A percentile compares a stretch with the other conserved stretches of the same genome.
phyloP scores from a whole-genome alignment of 2,888 invertebrate species.

The Lycocerus yunnanus region DNA sequence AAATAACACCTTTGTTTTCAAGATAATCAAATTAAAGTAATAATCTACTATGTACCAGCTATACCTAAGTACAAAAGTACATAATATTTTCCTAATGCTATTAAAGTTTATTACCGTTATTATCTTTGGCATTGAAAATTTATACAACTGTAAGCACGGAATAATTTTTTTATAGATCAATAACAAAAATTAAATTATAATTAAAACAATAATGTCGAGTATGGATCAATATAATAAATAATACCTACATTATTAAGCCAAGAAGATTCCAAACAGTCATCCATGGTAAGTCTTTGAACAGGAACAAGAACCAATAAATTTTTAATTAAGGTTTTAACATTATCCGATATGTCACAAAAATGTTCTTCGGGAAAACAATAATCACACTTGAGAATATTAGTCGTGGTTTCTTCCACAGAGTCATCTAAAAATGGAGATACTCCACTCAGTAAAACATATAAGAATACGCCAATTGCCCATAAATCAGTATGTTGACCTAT shows the following conservation, averaged over 20 bases:
- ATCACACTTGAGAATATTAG: constrained; percentile 81
- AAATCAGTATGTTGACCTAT: constrained; percentile 77
- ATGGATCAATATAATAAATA: neutral
- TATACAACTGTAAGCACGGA: neutral
- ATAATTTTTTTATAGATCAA: neutral
- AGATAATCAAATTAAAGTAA: neutral
- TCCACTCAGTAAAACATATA: constrained; percentile 78
- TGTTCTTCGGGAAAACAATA: constrained; percentile 83
- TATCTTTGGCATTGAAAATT: neutral
- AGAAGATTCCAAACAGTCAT: constrained; percentile 53
- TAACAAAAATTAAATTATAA: neutral
- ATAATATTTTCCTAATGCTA: neutral
- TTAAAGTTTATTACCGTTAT: neutral
- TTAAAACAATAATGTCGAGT: neutral
- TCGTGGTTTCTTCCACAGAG: constrained; percentile 81
- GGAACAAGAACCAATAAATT: constrained; percentile 66
- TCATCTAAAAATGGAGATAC: constrained; percentile 86
- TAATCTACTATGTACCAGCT: neutral
- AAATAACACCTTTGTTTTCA: neutral
- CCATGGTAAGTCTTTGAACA: constrained; percentile 58
- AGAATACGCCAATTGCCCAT: constrained; percentile 80
- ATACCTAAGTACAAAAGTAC: no score
- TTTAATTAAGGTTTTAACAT: constrained; percentile 70
- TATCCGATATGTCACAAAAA: constrained; percentile 68
- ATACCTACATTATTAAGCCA: constrained; percentile 55